A percentile compares a stretch with the other conserved stretches of the same genome.
These are phyloP conservation scores for Notechis scutatus DNA, from an alignment of 2,113 vertebrate genomes.

Conservation along the genomic window DNA sequence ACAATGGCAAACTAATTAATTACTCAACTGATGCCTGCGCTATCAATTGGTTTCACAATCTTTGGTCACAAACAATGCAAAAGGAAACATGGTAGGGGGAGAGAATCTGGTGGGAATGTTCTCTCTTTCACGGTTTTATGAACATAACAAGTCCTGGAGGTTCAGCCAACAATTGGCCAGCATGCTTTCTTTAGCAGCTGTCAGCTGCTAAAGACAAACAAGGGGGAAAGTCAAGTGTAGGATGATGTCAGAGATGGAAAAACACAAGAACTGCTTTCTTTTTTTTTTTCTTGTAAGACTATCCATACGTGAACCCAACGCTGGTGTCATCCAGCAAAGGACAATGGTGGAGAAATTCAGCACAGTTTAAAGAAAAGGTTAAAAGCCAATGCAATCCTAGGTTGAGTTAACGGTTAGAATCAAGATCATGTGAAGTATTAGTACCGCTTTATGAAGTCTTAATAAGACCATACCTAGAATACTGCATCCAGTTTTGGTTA, in stretches of 20 bases:
- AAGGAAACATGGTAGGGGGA: not conserved
- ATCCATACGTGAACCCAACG: not conserved
- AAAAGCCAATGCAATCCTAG: not conserved
- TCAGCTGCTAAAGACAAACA: not conserved
- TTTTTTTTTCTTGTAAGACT: not conserved
- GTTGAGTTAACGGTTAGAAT: not conserved
- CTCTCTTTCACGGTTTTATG: not conserved
- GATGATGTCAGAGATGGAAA: not conserved
- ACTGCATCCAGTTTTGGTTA: no score
- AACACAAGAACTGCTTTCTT: not conserved
- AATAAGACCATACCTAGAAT: no score
- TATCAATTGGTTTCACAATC: not conserved
- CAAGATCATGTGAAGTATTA: not conserved
- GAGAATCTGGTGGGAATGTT: not conserved
- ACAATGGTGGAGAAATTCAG: not conserved
- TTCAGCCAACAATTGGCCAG: not conserved
- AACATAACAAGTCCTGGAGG: not conserved
- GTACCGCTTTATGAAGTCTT: not conserved
- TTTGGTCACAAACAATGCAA: not conserved
- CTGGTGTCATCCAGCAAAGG: not conserved
- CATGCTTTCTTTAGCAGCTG: not conserved
- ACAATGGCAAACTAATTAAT: not conserved
- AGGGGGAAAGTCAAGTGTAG: not conserved
- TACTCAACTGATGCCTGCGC: not conserved
- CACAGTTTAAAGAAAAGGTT: not conserved